Evolutionary conservation across 2,888 invertebrate species (phyloP).

Genomic region (Dysmachus trigonus): DNA sequence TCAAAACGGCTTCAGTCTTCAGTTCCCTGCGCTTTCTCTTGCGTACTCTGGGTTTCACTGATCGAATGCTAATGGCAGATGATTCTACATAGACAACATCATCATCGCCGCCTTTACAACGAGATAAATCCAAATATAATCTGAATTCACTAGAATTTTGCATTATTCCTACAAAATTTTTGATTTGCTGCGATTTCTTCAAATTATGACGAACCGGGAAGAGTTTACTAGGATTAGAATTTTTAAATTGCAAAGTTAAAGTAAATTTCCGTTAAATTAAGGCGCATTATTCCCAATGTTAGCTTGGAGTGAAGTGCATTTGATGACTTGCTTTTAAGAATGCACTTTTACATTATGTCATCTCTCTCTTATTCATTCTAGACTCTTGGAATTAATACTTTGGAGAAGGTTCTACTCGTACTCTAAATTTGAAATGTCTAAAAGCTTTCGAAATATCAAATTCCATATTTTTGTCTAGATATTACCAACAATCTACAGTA

Average conservation of each 20-base stretch:
- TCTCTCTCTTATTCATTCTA: too few species aligned
- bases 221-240: not conserved
- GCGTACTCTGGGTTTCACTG: not conserved
- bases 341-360: too few species aligned
- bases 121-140: not conserved
- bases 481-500: too few species aligned
- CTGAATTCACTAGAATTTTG: not conserved
- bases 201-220: not conserved
- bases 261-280: too few species aligned
- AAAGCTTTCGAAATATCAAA: too few species aligned
- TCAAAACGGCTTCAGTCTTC: not conserved
- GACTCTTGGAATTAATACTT: too few species aligned
- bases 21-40: not conserved
- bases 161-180: not conserved
- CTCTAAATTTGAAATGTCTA: too few species aligned
- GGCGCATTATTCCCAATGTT: too few species aligned
- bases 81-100: not conserved
- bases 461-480: too few species aligned
- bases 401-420: too few species aligned
- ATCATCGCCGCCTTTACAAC: not conserved
- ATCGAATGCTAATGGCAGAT: not conserved
- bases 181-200: not conserved
- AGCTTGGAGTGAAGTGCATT: too few species aligned
- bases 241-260: not conserved
- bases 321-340: too few species aligned